Conservation (phyloP, 2,797 vertebrate species). For the Enteromius fasciolatus region DNA sequence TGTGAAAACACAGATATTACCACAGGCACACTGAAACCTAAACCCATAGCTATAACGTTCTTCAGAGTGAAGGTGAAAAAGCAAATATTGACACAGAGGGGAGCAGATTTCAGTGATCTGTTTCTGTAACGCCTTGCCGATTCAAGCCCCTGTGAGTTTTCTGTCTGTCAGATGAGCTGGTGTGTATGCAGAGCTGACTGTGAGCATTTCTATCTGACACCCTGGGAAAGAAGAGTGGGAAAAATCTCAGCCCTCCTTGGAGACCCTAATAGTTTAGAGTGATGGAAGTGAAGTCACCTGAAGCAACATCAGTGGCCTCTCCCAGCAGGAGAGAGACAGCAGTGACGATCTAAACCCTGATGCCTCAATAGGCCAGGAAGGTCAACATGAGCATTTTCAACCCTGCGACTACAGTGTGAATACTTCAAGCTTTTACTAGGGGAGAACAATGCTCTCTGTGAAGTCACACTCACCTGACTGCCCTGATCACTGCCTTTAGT, state of each 20-base stretch:
- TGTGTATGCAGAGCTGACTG: constrained; percentile 49
- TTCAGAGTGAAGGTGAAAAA: constrained; percentile 28
- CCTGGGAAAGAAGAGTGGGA: constrained; percentile 54
- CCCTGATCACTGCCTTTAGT: constrained; percentile 93
- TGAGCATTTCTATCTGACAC: constrained; percentile 50
- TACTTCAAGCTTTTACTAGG: not conserved
- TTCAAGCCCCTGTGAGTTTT: constrained; percentile 40
- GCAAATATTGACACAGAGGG: constrained; percentile 55
- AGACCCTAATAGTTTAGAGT: constrained; percentile 35
- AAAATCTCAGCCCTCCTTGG: constrained; percentile 42
- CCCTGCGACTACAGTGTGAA: constrained; percentile 17
- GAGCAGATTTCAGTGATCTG: constrained; percentile 38
- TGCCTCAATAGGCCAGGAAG: constrained; percentile 11
- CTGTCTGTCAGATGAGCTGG: constrained; percentile 47
- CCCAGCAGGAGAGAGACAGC: constrained; percentile 14
- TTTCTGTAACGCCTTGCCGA: constrained; percentile 26
- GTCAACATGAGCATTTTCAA: constrained; percentile 5
- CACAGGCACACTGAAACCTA: constrained; percentile 20
- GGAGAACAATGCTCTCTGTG: not conserved
- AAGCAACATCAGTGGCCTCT: constrained; percentile 35
- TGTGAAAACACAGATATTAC: constrained; percentile 26
- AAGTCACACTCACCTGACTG: constrained; percentile 84
- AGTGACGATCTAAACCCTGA: not conserved
- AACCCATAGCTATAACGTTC: constrained; percentile 13
- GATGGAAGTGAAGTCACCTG: constrained; percentile 20